phyloP scores from a whole-genome alignment of 2,888 invertebrate species.

The Apamea epomidion region DNA sequence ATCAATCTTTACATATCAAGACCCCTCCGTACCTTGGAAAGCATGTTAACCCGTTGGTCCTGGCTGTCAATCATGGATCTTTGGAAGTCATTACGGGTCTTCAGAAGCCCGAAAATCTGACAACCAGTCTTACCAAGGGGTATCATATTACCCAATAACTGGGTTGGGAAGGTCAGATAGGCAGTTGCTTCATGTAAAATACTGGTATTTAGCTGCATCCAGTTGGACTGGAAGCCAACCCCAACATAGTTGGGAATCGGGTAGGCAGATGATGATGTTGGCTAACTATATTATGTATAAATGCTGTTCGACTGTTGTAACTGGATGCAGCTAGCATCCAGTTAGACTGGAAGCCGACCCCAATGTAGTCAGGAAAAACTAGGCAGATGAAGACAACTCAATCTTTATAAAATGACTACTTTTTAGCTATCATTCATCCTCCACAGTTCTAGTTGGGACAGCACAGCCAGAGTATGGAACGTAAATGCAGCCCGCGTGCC shows the following conservation, averaged over 20 bases:
- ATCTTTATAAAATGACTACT: background rate
- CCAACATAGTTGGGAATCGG: background rate
- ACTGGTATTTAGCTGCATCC: background rate
- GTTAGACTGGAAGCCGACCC: background rate
- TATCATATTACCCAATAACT: background rate
- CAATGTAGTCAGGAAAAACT: background rate
- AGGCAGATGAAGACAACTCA: background rate
- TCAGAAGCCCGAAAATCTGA: no score
- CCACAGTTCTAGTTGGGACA: slow-evolving; percentile 98
- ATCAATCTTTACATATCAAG: no score
- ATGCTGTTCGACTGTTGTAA: no score
- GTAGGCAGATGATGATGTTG: no score
- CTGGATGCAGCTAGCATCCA: no score
- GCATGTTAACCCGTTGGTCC: no score
- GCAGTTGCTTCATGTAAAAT: background rate
- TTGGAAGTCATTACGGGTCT: no score
- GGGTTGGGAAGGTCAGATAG: background rate
- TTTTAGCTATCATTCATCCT: background rate
- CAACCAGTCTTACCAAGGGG: no score
- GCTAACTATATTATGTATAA: no score
- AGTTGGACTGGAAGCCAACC: background rate
- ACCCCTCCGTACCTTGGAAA: no score
- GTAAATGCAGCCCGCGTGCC: slow-evolving; percentile 89
- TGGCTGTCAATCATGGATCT: no score
- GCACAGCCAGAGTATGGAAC: slow-evolving; percentile 96